These are phyloP conservation scores for Rhinolophus sinicus DNA, from an alignment of 2,113 vertebrate species.

Conservation along the genomic window DNA sequence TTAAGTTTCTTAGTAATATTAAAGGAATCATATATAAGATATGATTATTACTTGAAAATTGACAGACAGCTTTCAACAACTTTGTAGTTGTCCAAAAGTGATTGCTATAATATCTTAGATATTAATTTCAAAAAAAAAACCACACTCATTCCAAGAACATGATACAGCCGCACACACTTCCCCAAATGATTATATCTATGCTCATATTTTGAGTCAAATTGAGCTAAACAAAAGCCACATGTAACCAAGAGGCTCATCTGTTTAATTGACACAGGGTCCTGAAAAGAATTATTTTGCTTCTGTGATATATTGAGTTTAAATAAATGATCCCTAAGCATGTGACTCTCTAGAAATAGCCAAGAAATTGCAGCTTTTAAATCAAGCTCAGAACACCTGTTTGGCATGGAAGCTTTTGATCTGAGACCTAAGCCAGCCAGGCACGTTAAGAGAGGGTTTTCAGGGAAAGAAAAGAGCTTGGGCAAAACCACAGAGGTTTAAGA, in stretches of 20 bases:
- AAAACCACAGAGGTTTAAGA: neutral
- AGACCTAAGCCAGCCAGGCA: neutral
- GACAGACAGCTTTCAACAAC: neutral
- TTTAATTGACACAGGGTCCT: neutral
- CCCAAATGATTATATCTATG: neutral
- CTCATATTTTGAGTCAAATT: neutral
- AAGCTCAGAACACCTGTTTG: neutral
- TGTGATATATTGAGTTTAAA: constrained; percentile 16
- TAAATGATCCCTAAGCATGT: constrained; percentile 24
- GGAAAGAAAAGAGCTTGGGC: neutral
- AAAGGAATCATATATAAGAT: neutral
- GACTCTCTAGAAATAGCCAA: constrained; percentile 46
- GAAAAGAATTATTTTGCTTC: constrained; percentile 42
- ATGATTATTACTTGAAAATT: constrained; percentile 23
- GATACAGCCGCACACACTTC: neutral
- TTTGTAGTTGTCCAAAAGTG: neutral
- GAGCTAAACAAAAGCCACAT: neutral
- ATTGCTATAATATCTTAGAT: neutral
- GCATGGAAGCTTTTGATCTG: neutral
- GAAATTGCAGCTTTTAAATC: constrained; percentile 68
- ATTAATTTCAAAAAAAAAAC: neutral
- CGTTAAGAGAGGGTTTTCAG: neutral
- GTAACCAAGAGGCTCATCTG: neutral
- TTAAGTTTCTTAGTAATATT: neutral
- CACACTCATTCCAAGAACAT: neutral